These are phyloP conservation scores for Hydrozoanthus tunicans DNA, from an alignment of 64 coral and sea anemone species.

Conservation along the genomic window DNA sequence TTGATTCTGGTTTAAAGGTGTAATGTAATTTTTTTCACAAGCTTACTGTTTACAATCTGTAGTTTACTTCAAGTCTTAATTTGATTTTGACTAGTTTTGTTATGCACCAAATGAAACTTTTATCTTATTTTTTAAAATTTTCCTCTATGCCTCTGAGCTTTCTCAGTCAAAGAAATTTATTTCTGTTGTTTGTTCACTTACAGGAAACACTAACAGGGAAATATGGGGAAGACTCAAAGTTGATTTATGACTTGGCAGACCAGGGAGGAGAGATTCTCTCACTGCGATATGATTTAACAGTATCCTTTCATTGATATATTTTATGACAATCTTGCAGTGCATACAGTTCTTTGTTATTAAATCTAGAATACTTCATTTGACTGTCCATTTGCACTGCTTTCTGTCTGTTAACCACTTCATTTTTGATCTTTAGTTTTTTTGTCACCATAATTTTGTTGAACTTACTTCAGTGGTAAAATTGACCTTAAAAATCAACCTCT, in stretches of 20 bases:
- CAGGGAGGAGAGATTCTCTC: constrained; percentile 96
- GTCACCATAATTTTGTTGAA: too few relatives aligned
- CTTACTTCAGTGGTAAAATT: too few relatives aligned
- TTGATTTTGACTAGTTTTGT: background rate
- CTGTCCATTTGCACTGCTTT: too few relatives aligned
- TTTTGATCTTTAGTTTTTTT: too few relatives aligned
- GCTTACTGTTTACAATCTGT: too few relatives aligned
- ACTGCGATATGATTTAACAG: constrained; percentile 97
- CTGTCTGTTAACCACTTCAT: too few relatives aligned
- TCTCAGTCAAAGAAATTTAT: background rate
- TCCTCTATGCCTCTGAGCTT: too few relatives aligned
- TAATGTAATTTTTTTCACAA: background rate
- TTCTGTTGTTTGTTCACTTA: background rate
- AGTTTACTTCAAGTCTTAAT: too few relatives aligned
- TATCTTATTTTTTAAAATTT: too few relatives aligned
- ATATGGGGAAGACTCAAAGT: constrained; percentile 99
- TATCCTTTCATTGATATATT: constrained; percentile 64
- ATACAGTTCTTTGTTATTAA: too few relatives aligned
- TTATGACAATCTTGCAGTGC: background rate
- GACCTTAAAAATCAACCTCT: too few relatives aligned
- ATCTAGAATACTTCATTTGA: too few relatives aligned
- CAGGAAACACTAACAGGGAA: constrained; percentile 99
- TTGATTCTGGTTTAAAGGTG: background rate
- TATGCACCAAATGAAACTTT: background rate
- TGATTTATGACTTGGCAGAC: constrained; percentile 99